Evolutionary conservation across 2,113 vertebrate species (phyloP), one percentile per base, ranked within the genome.

Genomic region (Bos indicus): DNA sequence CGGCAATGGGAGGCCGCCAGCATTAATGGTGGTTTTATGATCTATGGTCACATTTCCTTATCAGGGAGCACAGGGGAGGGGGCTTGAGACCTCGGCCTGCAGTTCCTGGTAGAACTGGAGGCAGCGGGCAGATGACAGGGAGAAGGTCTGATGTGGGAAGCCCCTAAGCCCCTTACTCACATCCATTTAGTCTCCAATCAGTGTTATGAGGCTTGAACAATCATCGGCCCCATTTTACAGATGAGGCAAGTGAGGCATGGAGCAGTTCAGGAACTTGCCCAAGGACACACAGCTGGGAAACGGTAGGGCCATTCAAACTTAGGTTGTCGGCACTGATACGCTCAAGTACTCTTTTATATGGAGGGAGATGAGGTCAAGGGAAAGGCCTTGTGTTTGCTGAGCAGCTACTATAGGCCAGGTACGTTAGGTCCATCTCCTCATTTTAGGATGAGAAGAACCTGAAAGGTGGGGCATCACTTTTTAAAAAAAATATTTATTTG

Each of bases 11-110:
- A 5, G 56, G 40, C 74, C 7, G n/a, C 43, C 25, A 4, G 52
- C 2, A 1, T 4, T 0, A 2, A n/a, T 19, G 9, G 30, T 5
- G 4, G 14, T 6, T 43, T 33, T 33, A 43, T 6, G n/a, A 26
- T 25, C 52, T 1, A 4, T 0, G 4, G 40, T 12, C 8, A 60
- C 33, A 60, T 71, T 56, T 43, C 26, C 33, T 17, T 30, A 26
- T 62, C 21, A 2, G 33, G 23, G 17, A 48, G 59, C 71, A 10
- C 1, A 0, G 26, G 13, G 33, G 4, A 5, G 33, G 19, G 16
- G 12, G 30, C 1, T 10, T 6, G 21, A 67, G 2, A 1, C 12
- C 3, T 19, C 1, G 17, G 10, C 11, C 10, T 5, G 36, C 7
- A 26, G 0, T 21, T 56, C 54, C 59, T 0, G 6, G 33, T 0